Conservation (phyloP, 2,113 vertebrate genomes). For the Burhinus bistriatus region DNA sequence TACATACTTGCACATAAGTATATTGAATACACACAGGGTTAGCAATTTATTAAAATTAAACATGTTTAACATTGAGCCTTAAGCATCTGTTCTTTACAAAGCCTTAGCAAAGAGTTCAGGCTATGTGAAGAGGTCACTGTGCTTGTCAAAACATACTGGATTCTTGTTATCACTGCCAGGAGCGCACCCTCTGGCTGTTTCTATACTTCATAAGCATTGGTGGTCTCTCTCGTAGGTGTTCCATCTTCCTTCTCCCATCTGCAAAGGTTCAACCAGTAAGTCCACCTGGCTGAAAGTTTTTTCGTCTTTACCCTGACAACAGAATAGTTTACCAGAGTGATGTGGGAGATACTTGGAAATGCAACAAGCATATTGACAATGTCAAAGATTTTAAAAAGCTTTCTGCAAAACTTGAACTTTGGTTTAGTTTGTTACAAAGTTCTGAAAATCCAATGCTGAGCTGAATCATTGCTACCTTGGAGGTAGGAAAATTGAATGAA, state of each 20-base stretch:
- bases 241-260: neutral
- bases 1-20: neutral
- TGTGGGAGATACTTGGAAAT: neutral
- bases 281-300: neutral
- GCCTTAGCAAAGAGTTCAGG: neutral
- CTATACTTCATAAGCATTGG: neutral
- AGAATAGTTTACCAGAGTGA: neutral
- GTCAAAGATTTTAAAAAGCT: neutral
- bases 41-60: neutral
- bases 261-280: neutral
- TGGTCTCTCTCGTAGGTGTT: neutral
- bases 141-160: neutral
- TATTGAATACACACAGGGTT: neutral
- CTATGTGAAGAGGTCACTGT: neutral
- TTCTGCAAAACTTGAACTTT: neutral
- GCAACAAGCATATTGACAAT: neutral
- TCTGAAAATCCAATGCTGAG: neutral
- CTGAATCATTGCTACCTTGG: neutral
- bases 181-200: neutral
- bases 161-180: neutral
- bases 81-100: neutral
- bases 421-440: neutral
- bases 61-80: neutral
- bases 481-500: neutral
- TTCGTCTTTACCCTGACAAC: neutral